Evolutionary conservation across 2,797 vertebrate species (phyloP).

Genomic region (Limnodromus scolopaceus): DNA sequence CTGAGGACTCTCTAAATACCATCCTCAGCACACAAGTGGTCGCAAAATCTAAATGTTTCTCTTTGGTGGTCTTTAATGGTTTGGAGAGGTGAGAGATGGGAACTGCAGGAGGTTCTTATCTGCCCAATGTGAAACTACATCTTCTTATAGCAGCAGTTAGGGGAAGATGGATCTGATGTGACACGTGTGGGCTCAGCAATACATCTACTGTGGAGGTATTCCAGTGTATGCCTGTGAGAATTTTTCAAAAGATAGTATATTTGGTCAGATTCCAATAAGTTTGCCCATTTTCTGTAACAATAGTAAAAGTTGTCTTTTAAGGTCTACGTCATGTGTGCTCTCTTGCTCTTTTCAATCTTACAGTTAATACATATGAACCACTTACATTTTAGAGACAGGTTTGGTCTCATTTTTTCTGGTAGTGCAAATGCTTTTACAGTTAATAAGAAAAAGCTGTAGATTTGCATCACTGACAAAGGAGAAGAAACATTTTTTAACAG

Average conservation of each 20-base stretch:
- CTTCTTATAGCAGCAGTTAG: background rate
- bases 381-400: background rate
- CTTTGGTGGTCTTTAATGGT: background rate
- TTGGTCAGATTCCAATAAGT: background rate
- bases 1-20: background rate
- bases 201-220: background rate
- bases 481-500: background rate
- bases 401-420: background rate
- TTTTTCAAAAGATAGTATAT: background rate
- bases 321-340: background rate
- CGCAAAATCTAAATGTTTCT: background rate
- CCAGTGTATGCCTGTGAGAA: background rate
- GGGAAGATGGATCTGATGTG: background rate
- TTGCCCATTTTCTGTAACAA: background rate
- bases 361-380: background rate
- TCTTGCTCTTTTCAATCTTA: background rate
- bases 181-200: background rate
- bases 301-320: background rate
- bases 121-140: background rate
- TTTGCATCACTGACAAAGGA: background rate
- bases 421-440: background rate
- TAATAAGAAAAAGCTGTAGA: background rate
- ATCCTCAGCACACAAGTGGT: background rate
- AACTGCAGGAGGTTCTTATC: background rate
- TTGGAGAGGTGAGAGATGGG: background rate